These are phyloP conservation scores for Scaptomyza pallida DNA, from an alignment of 1,140 invertebrate species.

Conservation along the genomic window DNA sequence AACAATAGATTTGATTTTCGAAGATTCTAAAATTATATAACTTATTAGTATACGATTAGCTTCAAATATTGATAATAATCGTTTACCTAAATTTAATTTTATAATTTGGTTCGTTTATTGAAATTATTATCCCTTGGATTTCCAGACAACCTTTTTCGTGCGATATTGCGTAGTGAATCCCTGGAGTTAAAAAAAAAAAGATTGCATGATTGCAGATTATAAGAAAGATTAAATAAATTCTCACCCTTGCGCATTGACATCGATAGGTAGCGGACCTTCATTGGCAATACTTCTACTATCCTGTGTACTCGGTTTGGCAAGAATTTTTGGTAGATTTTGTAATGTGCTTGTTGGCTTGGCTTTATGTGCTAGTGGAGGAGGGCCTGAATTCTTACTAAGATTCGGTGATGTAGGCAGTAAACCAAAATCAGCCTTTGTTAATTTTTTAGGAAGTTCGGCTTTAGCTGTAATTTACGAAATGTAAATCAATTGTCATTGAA, in stretches of 20 bases:
- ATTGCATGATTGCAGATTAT: too few species aligned
- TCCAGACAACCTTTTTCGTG: conserved; percentile 16
- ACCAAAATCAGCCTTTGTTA: conserved; percentile 2
- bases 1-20: neutral
- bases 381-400: neutral
- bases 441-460: neutral
- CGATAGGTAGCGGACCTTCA: neutral
- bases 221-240: too few species aligned
- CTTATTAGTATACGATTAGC: neutral
- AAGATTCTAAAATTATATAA: neutral
- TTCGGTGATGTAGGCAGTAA: neutral
- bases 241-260: conserved; percentile 8
- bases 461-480: conserved; percentile 1
- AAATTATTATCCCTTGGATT: conserved; percentile 1
- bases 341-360: neutral
- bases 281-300: neutral
- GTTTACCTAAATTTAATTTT: neutral
- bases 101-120: conserved; percentile 29
- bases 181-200: conserved; percentile 4
- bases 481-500: conserved; percentile 6
- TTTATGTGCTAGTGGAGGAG: neutral
- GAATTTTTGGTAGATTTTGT: neutral
- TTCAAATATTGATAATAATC: neutral
- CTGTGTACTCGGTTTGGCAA: neutral
- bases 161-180: neutral